phyloP scores from a whole-genome alignment of 1,140 invertebrate species.

The Apis laboriosa region DNA sequence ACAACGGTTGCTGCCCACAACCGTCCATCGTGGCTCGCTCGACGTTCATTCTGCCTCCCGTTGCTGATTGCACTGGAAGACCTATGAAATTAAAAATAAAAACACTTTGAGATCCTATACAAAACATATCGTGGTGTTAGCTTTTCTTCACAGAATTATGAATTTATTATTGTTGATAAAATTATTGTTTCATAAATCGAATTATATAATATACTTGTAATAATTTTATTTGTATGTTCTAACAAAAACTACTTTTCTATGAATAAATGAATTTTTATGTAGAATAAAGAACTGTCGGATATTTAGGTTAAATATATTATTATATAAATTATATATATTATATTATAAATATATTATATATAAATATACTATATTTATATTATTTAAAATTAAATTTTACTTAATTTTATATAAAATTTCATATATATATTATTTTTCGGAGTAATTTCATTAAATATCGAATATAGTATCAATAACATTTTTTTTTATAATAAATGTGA shows the following conservation, averaged over 20 bases:
- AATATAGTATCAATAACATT: not conserved
- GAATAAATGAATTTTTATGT: too few relatives aligned
- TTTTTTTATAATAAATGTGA: not conserved
- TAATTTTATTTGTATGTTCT: too few relatives aligned
- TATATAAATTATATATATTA: too few relatives aligned
- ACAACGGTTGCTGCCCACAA: slow-evolving; percentile 68
- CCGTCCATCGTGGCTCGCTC: slow-evolving; percentile 66
- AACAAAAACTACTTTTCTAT: too few relatives aligned
- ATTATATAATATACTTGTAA: too few relatives aligned
- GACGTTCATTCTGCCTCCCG: slow-evolving; percentile 61
- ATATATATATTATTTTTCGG: not conserved
- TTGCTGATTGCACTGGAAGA: slow-evolving; percentile 38
- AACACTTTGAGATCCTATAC: not conserved
- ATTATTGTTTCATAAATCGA: too few relatives aligned
- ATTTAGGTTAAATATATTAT: too few relatives aligned
- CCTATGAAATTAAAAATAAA: slow-evolving; percentile 16
- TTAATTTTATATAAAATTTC: too few relatives aligned
- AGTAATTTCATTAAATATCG: not conserved
- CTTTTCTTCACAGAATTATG: not conserved
- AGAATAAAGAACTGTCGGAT: too few relatives aligned
- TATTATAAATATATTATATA: too few relatives aligned
- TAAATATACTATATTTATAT: too few relatives aligned
- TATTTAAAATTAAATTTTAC: too few relatives aligned
- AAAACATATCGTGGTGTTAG: not conserved
- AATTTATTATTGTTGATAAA: not conserved